These are phyloP conservation scores for Cremastinae sp. DNA, from an alignment of 2,888 invertebrate species.

Conservation along the genomic window DNA sequence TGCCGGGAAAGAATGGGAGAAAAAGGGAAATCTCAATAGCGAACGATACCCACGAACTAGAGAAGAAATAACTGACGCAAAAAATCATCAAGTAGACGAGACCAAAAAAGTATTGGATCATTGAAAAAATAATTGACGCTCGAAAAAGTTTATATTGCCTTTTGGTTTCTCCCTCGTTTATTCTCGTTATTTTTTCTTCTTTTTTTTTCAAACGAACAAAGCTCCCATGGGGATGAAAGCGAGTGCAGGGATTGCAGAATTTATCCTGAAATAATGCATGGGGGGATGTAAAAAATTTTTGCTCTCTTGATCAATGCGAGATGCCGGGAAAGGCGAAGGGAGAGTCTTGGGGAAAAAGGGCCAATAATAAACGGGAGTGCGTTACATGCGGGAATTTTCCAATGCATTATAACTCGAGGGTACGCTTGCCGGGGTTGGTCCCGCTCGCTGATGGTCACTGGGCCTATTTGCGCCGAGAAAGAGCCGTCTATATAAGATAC, in stretches of 20 bases:
- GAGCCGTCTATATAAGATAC: conserved; percentile 13
- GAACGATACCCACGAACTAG: too few species aligned
- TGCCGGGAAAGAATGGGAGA: too few species aligned
- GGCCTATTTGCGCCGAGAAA: conserved; percentile 46
- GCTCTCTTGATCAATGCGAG: conserved; percentile 31
- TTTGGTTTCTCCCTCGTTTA: conserved; percentile 2
- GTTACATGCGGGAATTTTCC: conserved; percentile 66
- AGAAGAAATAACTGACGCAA: too few species aligned
- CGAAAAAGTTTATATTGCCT: conserved; percentile 5
- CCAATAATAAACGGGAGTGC: conserved; percentile 61
- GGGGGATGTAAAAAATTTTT: conserved; percentile 29
- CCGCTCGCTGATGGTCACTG: conserved; percentile 42
- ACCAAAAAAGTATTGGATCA: neutral
- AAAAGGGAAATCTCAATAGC: too few species aligned
- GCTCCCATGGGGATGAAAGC: conserved; percentile 10
- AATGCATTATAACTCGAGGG: conserved; percentile 66
- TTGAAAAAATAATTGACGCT: neutral
- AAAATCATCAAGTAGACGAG: neutral
- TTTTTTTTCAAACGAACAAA: conserved; percentile 25
- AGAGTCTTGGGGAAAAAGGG: conserved; percentile 43
- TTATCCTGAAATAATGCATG: conserved; percentile 12
- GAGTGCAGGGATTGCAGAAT: conserved; percentile 18
- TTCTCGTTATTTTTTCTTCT: neutral
- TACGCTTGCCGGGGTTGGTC: conserved; percentile 33
- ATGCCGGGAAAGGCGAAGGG: conserved; percentile 21